A percentile compares a stretch with the other conserved stretches of the same genome.
Evolutionary conservation across 2,797 vertebrate genomes (phyloP).

Genomic region (Eleutherodactylus coqui): DNA sequence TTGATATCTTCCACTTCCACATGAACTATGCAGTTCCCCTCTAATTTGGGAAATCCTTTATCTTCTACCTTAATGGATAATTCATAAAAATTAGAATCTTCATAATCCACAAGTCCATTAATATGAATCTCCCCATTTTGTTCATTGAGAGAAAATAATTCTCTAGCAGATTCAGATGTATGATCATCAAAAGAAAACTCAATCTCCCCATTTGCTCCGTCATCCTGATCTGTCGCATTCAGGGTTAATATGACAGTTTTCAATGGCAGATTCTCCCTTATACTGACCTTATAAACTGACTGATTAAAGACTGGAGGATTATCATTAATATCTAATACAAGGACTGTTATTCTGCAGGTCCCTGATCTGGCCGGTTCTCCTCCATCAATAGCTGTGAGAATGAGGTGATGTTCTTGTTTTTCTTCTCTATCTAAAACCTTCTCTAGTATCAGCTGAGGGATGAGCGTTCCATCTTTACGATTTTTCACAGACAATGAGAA

Average conservation of each 20-base stretch:
- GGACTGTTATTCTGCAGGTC: constrained; percentile 66
- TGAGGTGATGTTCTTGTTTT: constrained; percentile 67
- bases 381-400: constrained; percentile 69
- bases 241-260: constrained; percentile 86
- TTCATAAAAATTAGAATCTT: neutral
- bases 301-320: constrained; percentile 69
- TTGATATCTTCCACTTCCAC: neutral
- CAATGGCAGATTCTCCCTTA: constrained; percentile 82
- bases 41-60: neutral
- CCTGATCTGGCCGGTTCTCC: constrained; percentile 70
- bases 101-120: neutral
- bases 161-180: neutral
- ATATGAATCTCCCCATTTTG: neutral
- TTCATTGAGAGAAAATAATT: neutral
- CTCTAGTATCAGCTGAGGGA: constrained; percentile 70
- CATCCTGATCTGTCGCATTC: constrained; percentile 90
- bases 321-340: constrained; percentile 72
- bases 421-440: constrained; percentile 71
- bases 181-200: constrained; percentile 84
- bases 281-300: constrained; percentile 57
- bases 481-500: constrained; percentile 76
- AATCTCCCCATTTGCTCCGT: constrained; percentile 86
- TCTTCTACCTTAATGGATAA: neutral
- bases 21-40: neutral
- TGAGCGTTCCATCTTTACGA: constrained; percentile 72